These are phyloP conservation scores for Leptarthrus brevirostris DNA, from an alignment of 2,888 invertebrate genomes.

Conservation along the genomic window DNA sequence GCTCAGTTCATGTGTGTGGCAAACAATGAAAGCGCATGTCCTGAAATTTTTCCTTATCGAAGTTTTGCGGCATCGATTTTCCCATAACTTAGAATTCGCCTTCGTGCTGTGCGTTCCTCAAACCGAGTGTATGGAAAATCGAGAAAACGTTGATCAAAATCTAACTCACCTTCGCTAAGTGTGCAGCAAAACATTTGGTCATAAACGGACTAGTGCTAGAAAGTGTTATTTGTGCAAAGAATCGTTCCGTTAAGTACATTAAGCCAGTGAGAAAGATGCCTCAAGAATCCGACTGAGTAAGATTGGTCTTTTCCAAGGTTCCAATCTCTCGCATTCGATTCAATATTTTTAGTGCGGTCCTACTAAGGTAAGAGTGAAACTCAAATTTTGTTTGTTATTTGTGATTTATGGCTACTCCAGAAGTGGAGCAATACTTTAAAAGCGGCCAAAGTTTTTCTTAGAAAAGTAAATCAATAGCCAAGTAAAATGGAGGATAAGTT, in stretches of 20 bases:
- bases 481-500: slow-evolving; percentile 48
- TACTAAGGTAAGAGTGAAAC: slow-evolving; percentile 28
- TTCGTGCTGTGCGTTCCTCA: slow-evolving; percentile 38
- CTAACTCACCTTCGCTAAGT: slow-evolving; percentile 1
- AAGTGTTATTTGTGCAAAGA: slow-evolving; percentile 22
- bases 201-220: background rate
- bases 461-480: slow-evolving; percentile 50
- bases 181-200: slow-evolving; percentile 9
- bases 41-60: slow-evolving; percentile 44
- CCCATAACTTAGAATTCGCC: slow-evolving; percentile 39
- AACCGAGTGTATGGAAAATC: slow-evolving; percentile 13
- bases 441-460: background rate
- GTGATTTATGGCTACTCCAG: background rate
- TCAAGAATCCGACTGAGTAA: slow-evolving; percentile 28
- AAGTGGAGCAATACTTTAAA: background rate
- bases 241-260: slow-evolving; percentile 11
- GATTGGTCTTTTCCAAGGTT: slow-evolving; percentile 40
- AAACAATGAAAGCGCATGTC: slow-evolving; percentile 48
- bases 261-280: slow-evolving; percentile 19
- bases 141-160: slow-evolving; percentile 11
- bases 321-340: slow-evolving; percentile 1
- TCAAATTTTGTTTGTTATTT: background rate
- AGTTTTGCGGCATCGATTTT: slow-evolving; percentile 52
- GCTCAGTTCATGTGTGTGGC: slow-evolving; percentile 4
- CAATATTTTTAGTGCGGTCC: slow-evolving; percentile 2